Evolutionary conservation across 30 jellyfish, hydroid and myxozoan species (phyloP).

Genomic region (Aurelia sp.): DNA sequence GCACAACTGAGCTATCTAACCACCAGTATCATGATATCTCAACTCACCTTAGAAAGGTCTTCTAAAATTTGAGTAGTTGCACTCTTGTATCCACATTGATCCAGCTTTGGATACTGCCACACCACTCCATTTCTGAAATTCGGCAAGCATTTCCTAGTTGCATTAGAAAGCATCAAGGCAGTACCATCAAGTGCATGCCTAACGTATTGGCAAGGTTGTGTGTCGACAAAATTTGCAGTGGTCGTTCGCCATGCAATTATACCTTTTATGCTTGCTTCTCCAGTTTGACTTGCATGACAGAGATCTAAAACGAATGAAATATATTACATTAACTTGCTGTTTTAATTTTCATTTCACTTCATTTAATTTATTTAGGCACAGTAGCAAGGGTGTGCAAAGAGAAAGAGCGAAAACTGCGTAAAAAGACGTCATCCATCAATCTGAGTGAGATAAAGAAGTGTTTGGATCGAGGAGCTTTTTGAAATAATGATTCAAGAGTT

Average conservation of each 20-base stretch:
- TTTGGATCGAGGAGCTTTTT: too few relatives aligned
- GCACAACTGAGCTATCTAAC: too few relatives aligned
- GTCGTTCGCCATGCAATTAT: conserved; percentile 37
- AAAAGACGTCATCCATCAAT: too few relatives aligned
- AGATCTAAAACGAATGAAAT: conserved; percentile 20
- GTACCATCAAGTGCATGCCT: not conserved
- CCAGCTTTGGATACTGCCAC: conserved; percentile 46
- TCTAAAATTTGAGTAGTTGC: conserved; percentile 54
- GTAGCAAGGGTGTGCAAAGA: too few relatives aligned
- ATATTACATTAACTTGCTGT: too few relatives aligned
- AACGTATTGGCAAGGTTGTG: conserved; percentile 35
- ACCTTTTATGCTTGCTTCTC: conserved; percentile 60
- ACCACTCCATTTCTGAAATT: conserved; percentile 42
- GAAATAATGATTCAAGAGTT: too few relatives aligned
- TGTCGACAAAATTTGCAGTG: conserved; percentile 35
- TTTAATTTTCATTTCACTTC: too few relatives aligned
- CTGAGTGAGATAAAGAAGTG: too few relatives aligned
- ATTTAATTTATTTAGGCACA: too few relatives aligned
- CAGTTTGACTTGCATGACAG: conserved; percentile 57
- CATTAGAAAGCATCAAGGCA: not conserved
- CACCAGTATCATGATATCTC: too few relatives aligned
- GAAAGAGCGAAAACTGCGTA: too few relatives aligned
- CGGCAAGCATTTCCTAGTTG: conserved; percentile 34
- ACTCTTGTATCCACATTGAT: conserved; percentile 57
- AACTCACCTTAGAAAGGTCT: conserved; percentile 41